Evolutionary conservation across 2,797 vertebrate genomes (phyloP).

Genomic region (Schizopygopsis pylzovi): DNA sequence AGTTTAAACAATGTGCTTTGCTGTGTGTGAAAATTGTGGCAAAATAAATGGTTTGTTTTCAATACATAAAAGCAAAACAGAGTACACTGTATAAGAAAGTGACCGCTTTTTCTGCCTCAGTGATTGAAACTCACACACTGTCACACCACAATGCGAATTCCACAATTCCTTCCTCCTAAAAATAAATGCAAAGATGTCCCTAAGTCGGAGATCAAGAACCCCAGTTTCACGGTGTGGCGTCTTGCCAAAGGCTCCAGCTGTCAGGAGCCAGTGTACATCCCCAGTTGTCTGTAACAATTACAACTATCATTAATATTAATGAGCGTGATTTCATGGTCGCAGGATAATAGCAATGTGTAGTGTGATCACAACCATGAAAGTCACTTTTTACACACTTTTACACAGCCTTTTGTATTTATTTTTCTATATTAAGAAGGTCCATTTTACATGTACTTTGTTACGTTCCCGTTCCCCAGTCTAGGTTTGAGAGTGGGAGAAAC

Average conservation of each 20-base stretch:
- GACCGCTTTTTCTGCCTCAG: conserved; percentile 16
- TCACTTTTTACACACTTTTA: conserved; percentile 30
- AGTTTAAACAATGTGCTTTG: neutral
- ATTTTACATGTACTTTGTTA: conserved; percentile 15
- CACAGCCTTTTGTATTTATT: neutral
- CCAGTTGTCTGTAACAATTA: conserved; percentile 72
- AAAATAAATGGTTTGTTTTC: neutral
- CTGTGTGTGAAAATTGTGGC: neutral
- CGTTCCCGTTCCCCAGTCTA: no score
- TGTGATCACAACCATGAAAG: conserved; percentile 28
- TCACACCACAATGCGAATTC: neutral
- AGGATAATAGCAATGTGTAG: conserved; percentile 61
- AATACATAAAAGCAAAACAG: neutral
- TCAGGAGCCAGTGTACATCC: conserved; percentile 59
- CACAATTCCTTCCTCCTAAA: conserved; percentile 33
- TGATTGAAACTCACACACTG: conserved; percentile 40
- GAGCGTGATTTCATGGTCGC: conserved; percentile 64
- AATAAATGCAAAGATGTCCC: conserved; percentile 50
- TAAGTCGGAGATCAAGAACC: conserved; percentile 19
- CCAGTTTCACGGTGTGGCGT: conserved; percentile 4
- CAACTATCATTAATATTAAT: conserved; percentile 74
- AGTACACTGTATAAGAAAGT: conserved; percentile 40
- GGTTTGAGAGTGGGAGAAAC: no score
- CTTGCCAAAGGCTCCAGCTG: conserved; percentile 64
- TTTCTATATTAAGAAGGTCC: conserved; percentile 45